phyloP scores from a whole-genome alignment of 1,140 invertebrate species.

The Eurosta solidaginis region DNA sequence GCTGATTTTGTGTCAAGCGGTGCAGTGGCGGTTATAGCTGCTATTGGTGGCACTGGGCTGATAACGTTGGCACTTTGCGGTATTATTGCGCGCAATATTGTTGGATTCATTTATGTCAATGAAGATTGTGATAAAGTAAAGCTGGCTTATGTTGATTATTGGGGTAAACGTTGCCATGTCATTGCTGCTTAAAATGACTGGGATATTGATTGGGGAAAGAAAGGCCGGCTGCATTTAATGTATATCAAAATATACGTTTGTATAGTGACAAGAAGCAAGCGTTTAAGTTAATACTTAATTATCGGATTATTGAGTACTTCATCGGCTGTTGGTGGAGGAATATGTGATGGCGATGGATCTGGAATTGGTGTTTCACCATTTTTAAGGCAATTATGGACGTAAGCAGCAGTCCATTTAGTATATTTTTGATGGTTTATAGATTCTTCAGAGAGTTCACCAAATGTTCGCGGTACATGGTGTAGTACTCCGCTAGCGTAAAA shows the following conservation, averaged over 20 bases:
- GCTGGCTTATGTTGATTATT: slow-evolving; percentile 53
- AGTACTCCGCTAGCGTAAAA: no score
- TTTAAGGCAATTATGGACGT: no score
- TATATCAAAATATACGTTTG: slow-evolving; percentile 45
- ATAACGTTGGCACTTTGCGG: slow-evolving; percentile 48
- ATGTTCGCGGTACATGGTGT: no score
- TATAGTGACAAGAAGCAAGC: slow-evolving; percentile 38
- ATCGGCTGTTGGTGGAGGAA: no score
- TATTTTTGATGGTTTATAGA: no score
- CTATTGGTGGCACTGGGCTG: slow-evolving; percentile 45
- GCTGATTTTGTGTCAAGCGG: slow-evolving; percentile 40
- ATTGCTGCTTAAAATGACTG: slow-evolving; percentile 43
- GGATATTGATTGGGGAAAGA: slow-evolving; percentile 41
- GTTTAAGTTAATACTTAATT: slow-evolving; percentile 46
- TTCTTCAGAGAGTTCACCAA: no score
- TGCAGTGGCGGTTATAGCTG: slow-evolving; percentile 37
- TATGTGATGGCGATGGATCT: no score
- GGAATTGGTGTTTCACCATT: no score
- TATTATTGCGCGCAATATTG: slow-evolving; percentile 40
- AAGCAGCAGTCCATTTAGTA: no score
- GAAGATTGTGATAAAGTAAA: slow-evolving; percentile 46
- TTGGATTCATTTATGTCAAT: slow-evolving; percentile 54
- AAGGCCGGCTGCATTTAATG: slow-evolving; percentile 26
- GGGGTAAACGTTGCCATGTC: slow-evolving; percentile 46
- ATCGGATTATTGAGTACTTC: slow-evolving; percentile 44